Evolutionary conservation across 1,140 invertebrate genomes (phyloP).

Genomic region (Cataglyphis hispanica): DNA sequence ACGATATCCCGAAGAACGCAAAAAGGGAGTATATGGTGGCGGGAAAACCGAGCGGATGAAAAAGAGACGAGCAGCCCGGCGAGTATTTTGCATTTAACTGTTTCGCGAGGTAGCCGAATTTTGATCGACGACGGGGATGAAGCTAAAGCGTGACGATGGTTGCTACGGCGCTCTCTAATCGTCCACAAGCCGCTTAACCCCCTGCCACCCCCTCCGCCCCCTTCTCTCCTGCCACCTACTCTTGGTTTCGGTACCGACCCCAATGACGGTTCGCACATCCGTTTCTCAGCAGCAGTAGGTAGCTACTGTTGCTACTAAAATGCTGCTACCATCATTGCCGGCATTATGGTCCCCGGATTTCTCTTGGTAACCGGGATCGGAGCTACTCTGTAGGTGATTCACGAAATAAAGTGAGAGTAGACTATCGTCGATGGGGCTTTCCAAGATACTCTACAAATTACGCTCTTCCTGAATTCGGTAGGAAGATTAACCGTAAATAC

Average conservation of each 20-base stretch:
- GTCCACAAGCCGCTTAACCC: conserved; percentile 80
- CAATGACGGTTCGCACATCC: conserved; percentile 64
- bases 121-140: conserved; percentile 73
- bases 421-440: neutral
- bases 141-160: conserved; percentile 70
- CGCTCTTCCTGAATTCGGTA: conserved; percentile 30
- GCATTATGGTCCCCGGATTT: conserved; percentile 59
- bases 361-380: conserved; percentile 48
- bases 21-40: neutral
- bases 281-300: conserved; percentile 53
- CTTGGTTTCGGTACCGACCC: conserved; percentile 49
- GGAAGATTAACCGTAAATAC: conserved; percentile 2
- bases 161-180: conserved; percentile 78
- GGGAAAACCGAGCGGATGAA: neutral
- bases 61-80: neutral
- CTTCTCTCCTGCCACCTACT: conserved; percentile 33
- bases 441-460: conserved; percentile 24
- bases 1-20: conserved; percentile 9
- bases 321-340: conserved; percentile 7
- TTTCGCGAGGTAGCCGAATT: conserved; percentile 67
- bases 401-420: conserved; percentile 33
- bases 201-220: conserved; percentile 18
- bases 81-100: conserved; percentile 70
- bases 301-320: neutral
- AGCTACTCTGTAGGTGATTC: conserved; percentile 19